Evolutionary conservation across 92 coral and sea anemone species (phyloP), one percentile per base, ranked within the genome.

Genomic region (Siderastrea siderea): DNA sequence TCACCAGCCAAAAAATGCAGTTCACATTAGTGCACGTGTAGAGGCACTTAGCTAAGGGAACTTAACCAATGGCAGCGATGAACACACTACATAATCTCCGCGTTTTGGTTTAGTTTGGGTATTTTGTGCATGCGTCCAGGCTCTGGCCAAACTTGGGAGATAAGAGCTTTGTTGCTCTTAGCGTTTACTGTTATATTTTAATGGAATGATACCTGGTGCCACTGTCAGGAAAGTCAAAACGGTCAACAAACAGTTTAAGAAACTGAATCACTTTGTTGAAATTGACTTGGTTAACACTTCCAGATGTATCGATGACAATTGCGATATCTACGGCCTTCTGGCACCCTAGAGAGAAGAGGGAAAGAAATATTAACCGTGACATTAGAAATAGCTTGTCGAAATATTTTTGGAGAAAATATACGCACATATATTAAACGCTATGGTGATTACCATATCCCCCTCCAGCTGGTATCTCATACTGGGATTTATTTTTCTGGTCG

Each of bases 211-310:
- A 74, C 87, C 87, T 76, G 38, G 89, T 75, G 2, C 76, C 67
- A 4, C 83, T 86, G 12, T 75, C 66, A 4, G 92, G 87, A 38
- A 91, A 82, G 81, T 91, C 88, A 55, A 91, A 91, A 65, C 91
- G 91, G 5, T 91, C 91, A 58, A 91, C 78, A 16, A 91, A 87
- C 7, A 68, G 68, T 48, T 86, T 87, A 4, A 84, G 65, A 45
- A 91, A 91, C 9, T 68, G 66, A 14, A 75, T 81, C 45, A 76
- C 83, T 58, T 69, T 87, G 47, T 75, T 68, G 84, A 90, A 81
- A 54, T 78, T 82, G 2, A 26, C 53, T 58, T 52, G 55, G 44
- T 17, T 48, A 6, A 91, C 64, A 91, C 94, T 91, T 5, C 94
- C 91, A 65, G 94, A 91, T 63, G 76, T 63, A 57, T 91, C 94